Percentiles rank a stretch among this genome's conserved stretches.
Conservation (phyloP, 2,797 vertebrate genomes). For the Anguilla anguilla region DNA sequence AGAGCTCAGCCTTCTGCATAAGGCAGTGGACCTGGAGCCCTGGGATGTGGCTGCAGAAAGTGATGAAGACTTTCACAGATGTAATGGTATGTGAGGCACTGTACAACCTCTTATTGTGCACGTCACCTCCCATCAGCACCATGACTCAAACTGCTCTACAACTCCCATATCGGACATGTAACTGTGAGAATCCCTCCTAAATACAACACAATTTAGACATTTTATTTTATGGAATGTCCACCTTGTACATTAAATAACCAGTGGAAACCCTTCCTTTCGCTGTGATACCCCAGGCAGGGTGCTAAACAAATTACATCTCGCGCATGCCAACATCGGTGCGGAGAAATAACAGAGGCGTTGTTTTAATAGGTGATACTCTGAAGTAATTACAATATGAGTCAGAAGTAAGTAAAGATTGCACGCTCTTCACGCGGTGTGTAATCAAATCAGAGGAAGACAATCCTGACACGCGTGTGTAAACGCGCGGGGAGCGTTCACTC, state of each 20-base stretch:
- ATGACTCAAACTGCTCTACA: not conserved
- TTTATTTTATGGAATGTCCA: not conserved
- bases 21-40: not conserved
- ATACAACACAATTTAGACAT: not conserved
- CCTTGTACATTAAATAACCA: not conserved
- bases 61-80: not conserved
- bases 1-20: not conserved
- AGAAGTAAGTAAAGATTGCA: constrained; percentile 23
- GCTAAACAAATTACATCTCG: constrained; percentile 1
- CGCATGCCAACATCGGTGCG: constrained; percentile 16
- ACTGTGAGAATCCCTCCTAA: not conserved
- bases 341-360: constrained; percentile 19
- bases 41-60: not conserved
- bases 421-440: constrained; percentile 18
- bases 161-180: not conserved
- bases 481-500: constrained; percentile 28
- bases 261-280: not conserved
- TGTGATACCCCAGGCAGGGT: not conserved
- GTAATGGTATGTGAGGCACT: not conserved
- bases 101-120: not conserved
- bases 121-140: not conserved
- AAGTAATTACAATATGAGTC: constrained; percentile 19
- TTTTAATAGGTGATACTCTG: constrained; percentile 26
- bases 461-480: not conserved
- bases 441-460: not conserved